Evolutionary conservation across 1,140 invertebrate species (phyloP).

Genomic region (Procambarus clarkii): DNA sequence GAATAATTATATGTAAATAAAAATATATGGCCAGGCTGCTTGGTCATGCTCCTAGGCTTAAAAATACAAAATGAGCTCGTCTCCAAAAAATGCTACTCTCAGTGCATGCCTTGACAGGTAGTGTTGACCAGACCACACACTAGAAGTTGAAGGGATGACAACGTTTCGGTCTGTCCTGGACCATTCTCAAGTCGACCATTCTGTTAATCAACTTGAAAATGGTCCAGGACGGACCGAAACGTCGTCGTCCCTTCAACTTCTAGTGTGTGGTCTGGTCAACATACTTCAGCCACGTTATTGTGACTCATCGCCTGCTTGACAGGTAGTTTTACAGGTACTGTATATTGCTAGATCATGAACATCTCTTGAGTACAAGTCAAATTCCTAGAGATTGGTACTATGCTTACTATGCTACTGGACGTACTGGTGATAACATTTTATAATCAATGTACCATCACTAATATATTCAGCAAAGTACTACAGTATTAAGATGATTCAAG

Average conservation of each 20-base stretch:
- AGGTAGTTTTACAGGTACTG: background rate
- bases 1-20: background rate
- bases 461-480: constrained; percentile 62
- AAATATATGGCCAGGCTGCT: too few species aligned
- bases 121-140: too few species aligned
- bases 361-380: constrained; percentile 7
- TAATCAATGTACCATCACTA: constrained; percentile 52
- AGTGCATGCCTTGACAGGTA: background rate
- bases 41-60: background rate
- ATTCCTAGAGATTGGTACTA: constrained; percentile 12
- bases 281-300: too few species aligned
- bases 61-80: background rate
- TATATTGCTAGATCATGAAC: background rate
- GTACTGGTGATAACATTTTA: constrained; percentile 62
- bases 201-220: too few species aligned
- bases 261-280: too few species aligned
- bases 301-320: too few species aligned
- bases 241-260: too few species aligned
- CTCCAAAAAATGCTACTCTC: background rate
- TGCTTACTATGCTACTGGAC: constrained; percentile 64
- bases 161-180: too few species aligned
- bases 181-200: too few species aligned
- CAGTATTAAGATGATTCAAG: constrained; percentile 48
- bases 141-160: too few species aligned
- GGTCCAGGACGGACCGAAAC: too few species aligned